Evolutionary conservation across 2,113 vertebrate genomes (phyloP).

Genomic region (Hemiprocne comata): DNA sequence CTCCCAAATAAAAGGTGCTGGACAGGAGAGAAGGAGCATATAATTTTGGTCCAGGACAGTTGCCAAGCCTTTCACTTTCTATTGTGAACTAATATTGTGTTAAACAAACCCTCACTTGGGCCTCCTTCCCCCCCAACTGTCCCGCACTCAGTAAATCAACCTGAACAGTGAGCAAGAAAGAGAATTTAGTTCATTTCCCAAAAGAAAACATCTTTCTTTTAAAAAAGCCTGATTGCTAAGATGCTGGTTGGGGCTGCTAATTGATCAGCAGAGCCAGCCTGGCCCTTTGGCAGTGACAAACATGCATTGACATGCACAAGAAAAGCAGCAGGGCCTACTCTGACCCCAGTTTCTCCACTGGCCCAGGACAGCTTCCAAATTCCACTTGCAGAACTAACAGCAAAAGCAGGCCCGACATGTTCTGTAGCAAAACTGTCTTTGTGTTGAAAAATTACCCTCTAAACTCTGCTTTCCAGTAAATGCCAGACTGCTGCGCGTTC

Average conservation of each 20-base stretch:
- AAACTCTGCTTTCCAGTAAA: slow-evolving; percentile 19
- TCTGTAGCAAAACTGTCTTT: slow-evolving; percentile 11
- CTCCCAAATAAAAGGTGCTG: neutral
- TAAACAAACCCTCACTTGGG: neutral
- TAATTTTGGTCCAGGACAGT: neutral
- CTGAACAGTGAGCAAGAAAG: neutral
- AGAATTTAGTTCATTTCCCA: neutral
- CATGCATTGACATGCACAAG: neutral
- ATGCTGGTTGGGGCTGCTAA: neutral
- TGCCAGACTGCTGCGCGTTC: neutral
- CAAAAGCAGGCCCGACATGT: neutral
- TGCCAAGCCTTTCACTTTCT: neutral
- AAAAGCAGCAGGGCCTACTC: neutral
- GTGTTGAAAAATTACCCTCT: neutral
- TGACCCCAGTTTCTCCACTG: neutral
- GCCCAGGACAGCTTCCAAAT: neutral
- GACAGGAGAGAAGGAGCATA: neutral
- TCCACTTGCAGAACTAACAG: slow-evolving; percentile 1
- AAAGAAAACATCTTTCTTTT: neutral
- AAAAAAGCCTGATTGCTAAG: neutral
- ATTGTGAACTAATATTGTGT: neutral
- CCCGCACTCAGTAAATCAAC: neutral
- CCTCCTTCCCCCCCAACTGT: neutral
- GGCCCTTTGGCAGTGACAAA: neutral
- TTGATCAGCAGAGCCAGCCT: neutral